These are phyloP conservation scores for Sorex araneus DNA, from an alignment of 2,113 vertebrate genomes.

Conservation along the genomic window DNA sequence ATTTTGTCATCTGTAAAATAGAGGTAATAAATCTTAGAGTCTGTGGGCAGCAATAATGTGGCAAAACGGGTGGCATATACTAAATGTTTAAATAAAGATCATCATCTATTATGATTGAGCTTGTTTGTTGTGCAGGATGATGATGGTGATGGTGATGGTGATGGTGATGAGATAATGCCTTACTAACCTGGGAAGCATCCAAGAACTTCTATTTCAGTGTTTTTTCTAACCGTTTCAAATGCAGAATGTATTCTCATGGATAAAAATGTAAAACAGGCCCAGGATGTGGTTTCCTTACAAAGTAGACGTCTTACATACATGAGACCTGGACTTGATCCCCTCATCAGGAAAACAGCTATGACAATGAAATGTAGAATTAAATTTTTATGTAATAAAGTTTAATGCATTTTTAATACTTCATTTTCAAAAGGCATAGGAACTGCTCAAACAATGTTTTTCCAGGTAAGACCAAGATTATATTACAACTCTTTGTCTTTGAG, in stretches of 20 bases:
- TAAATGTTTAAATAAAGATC: constrained; percentile 69
- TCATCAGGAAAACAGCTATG: not conserved
- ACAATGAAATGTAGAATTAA: constrained; percentile 38
- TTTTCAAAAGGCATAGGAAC: constrained; percentile 3
- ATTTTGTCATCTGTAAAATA: constrained; percentile 57
- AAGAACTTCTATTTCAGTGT: not conserved
- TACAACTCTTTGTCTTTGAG: constrained; percentile 28
- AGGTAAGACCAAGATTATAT: constrained; percentile 6
- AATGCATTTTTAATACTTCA: not conserved
- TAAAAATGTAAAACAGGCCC: constrained; percentile 42
- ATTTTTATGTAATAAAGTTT: constrained; percentile 46
- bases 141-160: not conserved
- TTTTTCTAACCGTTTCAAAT: constrained; percentile 54
- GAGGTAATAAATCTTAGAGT: constrained; percentile 63
- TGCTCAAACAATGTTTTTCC: constrained; percentile 39
- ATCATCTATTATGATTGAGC: not conserved
- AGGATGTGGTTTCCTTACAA: too few species aligned
- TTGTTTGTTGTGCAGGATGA: not conserved
- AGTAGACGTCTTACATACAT: too few species aligned
- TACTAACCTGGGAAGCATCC: not conserved
- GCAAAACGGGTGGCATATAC: not conserved
- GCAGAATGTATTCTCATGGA: not conserved
- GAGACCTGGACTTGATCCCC: too few species aligned
- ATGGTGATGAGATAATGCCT: not conserved
- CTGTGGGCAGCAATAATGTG: not conserved